A percentile compares a stretch with the other conserved stretches of the same genome.
Evolutionary conservation across 2,113 vertebrate genomes (phyloP).

Genomic region (Diadophis punctatus): DNA sequence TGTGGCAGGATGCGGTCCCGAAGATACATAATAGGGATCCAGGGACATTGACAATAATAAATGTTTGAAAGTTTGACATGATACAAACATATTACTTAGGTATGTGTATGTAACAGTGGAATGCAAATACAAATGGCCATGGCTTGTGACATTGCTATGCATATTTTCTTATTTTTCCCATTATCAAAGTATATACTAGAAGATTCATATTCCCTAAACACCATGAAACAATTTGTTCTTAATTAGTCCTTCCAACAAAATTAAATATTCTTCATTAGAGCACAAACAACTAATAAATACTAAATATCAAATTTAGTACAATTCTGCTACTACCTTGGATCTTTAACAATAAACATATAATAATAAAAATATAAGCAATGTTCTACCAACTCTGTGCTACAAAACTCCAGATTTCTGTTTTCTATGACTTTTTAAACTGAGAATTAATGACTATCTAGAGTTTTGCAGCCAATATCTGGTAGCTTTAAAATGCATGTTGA

Average conservation of each 20-base stretch:
- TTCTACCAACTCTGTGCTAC: neutral
- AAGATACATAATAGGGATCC: neutral
- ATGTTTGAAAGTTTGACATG: neutral
- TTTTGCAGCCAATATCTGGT: neutral
- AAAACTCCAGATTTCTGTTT: neutral
- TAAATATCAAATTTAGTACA: neutral
- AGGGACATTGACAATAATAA: neutral
- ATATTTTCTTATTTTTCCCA: no score
- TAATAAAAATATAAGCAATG: neutral
- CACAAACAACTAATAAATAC: neutral
- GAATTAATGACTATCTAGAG: neutral
- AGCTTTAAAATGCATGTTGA: neutral
- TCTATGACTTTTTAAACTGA: neutral
- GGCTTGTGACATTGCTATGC: no score
- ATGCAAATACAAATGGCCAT: no score
- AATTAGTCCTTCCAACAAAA: no score
- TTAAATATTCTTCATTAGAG: neutral
- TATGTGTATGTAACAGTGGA: no score
- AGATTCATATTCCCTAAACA: no score
- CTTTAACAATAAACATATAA: no score
- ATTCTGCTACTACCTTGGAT: no score
- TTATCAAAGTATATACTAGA: no score
- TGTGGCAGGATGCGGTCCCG: no score
- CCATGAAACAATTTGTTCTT: no score
- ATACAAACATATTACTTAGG: no score